Evolutionary conservation across 2,797 vertebrate species (phyloP).

Genomic region (Threskiornis aethiopicus): DNA sequence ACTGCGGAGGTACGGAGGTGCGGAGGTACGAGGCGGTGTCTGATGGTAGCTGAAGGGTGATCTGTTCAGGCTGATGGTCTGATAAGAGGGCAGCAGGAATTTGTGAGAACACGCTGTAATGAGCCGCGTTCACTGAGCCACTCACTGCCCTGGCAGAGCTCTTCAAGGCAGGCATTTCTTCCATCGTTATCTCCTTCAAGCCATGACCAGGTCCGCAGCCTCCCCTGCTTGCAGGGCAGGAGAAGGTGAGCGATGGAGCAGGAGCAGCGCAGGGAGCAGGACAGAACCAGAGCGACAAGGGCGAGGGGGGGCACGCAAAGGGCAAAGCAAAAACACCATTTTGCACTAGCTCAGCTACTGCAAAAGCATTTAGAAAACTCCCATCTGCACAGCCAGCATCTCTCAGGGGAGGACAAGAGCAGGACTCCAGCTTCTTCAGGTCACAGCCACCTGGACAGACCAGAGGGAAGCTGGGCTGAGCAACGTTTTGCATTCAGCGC

Average conservation of each 20-base stretch:
- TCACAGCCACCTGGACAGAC: neutral
- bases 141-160: neutral
- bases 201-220: fast-evolving
- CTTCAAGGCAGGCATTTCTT: neutral
- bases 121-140: neutral
- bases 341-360: neutral
- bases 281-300: neutral
- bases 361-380: neutral
- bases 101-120: neutral
- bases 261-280: fast-evolving
- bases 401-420: neutral
- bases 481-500: neutral
- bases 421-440: neutral
- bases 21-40: neutral
- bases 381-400: neutral
- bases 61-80: neutral
- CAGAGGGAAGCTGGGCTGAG: neutral
- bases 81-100: neutral
- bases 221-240: neutral
- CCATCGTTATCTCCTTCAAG: neutral
- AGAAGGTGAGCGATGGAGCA: neutral
- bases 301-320: neutral
- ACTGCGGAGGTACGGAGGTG: neutral
- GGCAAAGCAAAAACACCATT: neutral
- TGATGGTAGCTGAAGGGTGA: neutral